A percentile compares a stretch with the other conserved stretches of the same genome.
Evolutionary conservation across 1,140 invertebrate genomes (phyloP).

Genomic region (Eupeodes corollae): DNA sequence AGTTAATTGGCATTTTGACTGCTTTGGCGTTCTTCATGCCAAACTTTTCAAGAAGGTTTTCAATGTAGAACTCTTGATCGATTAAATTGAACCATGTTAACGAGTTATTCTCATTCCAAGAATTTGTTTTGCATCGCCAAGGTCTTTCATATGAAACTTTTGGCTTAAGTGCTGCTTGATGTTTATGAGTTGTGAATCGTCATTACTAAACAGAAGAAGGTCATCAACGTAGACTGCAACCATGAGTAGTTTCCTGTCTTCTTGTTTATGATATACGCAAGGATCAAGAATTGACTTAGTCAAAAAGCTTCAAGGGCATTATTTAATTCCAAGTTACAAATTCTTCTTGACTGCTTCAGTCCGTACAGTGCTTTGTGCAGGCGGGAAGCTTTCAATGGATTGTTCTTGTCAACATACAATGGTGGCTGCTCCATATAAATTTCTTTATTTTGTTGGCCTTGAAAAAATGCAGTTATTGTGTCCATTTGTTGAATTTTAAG

Average conservation of each 20-base stretch:
- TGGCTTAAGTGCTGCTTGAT: background rate
- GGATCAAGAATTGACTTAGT: background rate
- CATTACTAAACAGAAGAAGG: background rate
- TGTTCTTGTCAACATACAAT: background rate
- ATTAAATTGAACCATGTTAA: background rate
- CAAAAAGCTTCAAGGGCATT: background rate
- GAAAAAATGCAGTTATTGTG: conserved; percentile 27
- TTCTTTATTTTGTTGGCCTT: conserved; percentile 27
- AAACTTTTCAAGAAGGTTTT: conserved; percentile 6
- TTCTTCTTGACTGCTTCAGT: too few species aligned
- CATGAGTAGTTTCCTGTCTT: too few species aligned
- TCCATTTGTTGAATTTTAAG: conserved; percentile 9
- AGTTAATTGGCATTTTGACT: conserved; percentile 9
- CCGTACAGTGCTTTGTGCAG: conserved; percentile 1
- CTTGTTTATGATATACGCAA: background rate
- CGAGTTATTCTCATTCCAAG: background rate
- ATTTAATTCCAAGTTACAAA: background rate
- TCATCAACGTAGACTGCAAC: background rate
- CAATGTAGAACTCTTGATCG: conserved; percentile 5
- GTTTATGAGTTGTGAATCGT: background rate
- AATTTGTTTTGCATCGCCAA: too few species aligned
- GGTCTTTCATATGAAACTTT: background rate
- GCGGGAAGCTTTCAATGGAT: background rate
- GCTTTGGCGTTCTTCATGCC: conserved; percentile 6
- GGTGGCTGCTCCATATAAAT: conserved; percentile 30